Conservation (phyloP, 2,888 invertebrate species). For the Resseliella maxima region DNA sequence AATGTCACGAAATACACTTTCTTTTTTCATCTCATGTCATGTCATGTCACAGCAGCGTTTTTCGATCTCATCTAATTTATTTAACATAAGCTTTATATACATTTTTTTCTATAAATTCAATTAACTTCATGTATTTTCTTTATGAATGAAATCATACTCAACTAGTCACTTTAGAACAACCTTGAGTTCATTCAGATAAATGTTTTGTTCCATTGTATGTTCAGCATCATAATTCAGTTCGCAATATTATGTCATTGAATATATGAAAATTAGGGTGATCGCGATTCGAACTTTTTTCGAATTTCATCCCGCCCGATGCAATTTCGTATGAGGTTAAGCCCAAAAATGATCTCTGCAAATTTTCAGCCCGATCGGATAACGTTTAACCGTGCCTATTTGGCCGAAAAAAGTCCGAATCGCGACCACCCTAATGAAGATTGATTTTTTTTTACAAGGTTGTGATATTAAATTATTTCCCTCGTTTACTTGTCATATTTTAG, state of each 20-base stretch:
- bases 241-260: background rate
- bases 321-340: too few relatives aligned
- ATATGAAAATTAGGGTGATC: background rate
- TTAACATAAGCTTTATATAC: conserved; percentile 11
- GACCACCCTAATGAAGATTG: too few relatives aligned
- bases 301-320: too few relatives aligned
- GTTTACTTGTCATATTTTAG: background rate
- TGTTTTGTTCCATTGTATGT: background rate
- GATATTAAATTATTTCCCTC: background rate
- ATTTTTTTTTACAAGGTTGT: background rate
- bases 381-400: too few relatives aligned
- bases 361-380: too few relatives aligned
- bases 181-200: background rate
- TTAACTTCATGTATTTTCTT: conserved; percentile 2
- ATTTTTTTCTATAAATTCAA: conserved; percentile 15
- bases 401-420: too few relatives aligned
- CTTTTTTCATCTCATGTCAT: background rate
- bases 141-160: background rate
- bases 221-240: too few relatives aligned
- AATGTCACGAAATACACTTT: conserved; percentile 10
- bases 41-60: background rate
- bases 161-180: background rate
- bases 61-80: background rate
- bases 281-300: too few relatives aligned
- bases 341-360: too few relatives aligned